Percentiles rank a stretch among this genome's conserved stretches.
Evolutionary conservation across 2,888 invertebrate species (phyloP).

Genomic region (Ariolimax columbianus): DNA sequence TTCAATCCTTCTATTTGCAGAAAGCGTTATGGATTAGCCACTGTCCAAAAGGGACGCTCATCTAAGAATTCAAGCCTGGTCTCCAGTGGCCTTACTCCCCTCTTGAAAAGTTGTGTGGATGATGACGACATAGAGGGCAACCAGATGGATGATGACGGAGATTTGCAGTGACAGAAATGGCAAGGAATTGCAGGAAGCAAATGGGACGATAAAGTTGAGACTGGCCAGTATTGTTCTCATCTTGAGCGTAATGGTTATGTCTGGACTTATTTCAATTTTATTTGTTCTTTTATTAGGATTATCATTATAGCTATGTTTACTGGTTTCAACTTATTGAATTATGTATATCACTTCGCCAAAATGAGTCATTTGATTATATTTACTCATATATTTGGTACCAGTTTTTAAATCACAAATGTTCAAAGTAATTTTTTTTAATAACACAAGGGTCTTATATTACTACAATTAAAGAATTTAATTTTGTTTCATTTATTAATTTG

Average conservation of each 20-base stretch:
- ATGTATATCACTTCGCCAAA: not conserved
- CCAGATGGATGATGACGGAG: constrained; percentile 35
- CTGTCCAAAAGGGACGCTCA: constrained; percentile 20
- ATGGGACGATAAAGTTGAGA: too few relatives aligned
- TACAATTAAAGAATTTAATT: not conserved
- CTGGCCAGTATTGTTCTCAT: not conserved
- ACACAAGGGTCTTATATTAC: not conserved
- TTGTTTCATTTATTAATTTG: not conserved
- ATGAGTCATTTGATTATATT: not conserved
- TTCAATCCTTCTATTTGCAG: constrained; percentile 49
- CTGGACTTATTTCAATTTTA: not conserved
- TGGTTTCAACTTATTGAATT: not conserved
- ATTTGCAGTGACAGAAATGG: constrained; percentile 16
- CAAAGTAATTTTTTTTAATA: not conserved
- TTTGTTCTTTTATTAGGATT: not conserved
- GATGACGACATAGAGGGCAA: constrained; percentile 37
- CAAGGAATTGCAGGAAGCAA: not conserved
- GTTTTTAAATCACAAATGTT: not conserved
- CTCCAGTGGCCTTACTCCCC: constrained; percentile 1
- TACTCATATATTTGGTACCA: constrained; percentile 11
- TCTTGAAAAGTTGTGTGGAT: constrained; percentile 7
- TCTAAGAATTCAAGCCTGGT: constrained; percentile 20
- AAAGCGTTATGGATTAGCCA: constrained; percentile 47
- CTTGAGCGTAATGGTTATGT: not conserved
- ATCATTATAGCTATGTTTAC: not conserved